Evolutionary conservation across 2,888 invertebrate genomes (phyloP).

Genomic region (Sesamia inferens): DNA sequence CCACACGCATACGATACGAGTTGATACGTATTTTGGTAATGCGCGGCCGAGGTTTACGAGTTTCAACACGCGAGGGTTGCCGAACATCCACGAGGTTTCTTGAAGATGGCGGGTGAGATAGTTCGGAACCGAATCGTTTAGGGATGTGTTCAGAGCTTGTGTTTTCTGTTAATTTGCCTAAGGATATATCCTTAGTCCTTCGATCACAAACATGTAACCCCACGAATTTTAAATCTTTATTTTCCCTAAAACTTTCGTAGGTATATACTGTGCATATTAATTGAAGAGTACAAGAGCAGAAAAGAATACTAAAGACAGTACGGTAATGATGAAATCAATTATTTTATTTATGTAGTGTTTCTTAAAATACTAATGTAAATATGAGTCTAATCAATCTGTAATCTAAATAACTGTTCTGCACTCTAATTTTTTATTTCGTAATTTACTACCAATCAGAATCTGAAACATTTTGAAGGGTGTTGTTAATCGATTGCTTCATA

Average conservation of each 20-base stretch:
- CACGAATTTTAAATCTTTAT: not conserved
- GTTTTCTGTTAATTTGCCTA: constrained; percentile 7
- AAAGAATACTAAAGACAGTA: not conserved
- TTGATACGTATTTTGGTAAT: constrained; percentile 84
- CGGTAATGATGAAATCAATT: not conserved
- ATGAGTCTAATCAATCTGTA: not conserved
- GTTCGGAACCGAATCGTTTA: constrained; percentile 42
- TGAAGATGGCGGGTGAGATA: constrained; percentile 52
- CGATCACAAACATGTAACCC: not conserved
- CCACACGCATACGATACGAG: constrained; percentile 82
- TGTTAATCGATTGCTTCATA: not conserved
- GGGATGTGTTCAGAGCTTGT: constrained; percentile 21
- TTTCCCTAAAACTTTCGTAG: not conserved
- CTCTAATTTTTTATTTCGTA: not conserved
- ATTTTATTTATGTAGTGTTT: not conserved
- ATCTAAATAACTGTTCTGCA: not conserved
- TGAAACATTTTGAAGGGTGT: not conserved
- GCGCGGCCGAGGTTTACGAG: constrained; percentile 78
- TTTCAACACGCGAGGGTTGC: constrained; percentile 76
- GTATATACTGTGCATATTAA: not conserved
- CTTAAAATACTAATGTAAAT: not conserved
- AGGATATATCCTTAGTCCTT: too few relatives aligned
- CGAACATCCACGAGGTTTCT: constrained; percentile 43
- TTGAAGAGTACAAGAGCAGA: not conserved
- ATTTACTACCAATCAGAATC: not conserved